Conservation (phyloP, 2,113 vertebrate species). For the Chloebia gouldiae region DNA sequence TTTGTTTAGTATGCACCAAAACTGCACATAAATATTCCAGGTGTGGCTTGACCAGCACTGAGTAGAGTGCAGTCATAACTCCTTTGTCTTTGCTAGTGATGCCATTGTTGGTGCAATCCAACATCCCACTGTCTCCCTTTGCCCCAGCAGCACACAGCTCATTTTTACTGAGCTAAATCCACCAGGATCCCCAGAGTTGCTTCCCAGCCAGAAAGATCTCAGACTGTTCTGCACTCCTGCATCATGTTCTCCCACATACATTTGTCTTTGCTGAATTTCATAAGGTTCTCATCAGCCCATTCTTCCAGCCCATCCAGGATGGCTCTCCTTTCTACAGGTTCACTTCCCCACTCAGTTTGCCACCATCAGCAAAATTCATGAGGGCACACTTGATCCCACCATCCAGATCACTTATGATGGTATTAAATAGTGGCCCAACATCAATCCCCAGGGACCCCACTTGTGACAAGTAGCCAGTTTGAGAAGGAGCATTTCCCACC, state of each 20-base stretch:
- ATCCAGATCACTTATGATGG: neutral
- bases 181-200: neutral
- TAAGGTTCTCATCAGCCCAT: neutral
- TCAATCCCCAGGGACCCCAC: too few relatives aligned
- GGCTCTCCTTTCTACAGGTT: neutral
- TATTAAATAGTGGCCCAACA: neutral
- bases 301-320: neutral
- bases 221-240: neutral
- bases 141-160: neutral
- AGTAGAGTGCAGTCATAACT: neutral
- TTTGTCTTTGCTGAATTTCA: neutral
- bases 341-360: neutral
- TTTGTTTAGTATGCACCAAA: neutral
- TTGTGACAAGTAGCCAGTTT: neutral
- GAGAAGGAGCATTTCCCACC: neutral
- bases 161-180: neutral
- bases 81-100: neutral
- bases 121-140: neutral
- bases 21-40: neutral
- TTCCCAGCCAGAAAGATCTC: neutral
- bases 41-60: neutral
- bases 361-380: neutral
- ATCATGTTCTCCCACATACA: neutral
- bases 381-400: neutral
- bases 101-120: neutral